Conservation (phyloP, 2,888 invertebrate genomes). For the Gisinianus flammeolus region DNA sequence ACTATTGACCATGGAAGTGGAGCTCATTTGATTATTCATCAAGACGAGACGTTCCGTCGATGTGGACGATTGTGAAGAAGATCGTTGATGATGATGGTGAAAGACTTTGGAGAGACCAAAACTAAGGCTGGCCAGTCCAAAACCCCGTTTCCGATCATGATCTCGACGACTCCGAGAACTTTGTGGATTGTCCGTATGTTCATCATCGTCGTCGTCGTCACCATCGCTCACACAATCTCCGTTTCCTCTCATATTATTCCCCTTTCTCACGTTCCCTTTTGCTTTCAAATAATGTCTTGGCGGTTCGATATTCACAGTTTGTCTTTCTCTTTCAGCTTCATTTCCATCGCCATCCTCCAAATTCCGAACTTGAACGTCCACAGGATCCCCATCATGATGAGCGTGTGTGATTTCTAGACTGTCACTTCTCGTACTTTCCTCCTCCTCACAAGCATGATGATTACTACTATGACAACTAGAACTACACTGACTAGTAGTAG, state of each 20-base stretch:
- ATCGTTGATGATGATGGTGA: slow-evolving; percentile 35
- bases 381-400: neutral
- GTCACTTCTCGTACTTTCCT: neutral
- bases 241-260: slow-evolving; percentile 1
- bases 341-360: neutral
- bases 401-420: neutral
- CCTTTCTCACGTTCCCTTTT: neutral
- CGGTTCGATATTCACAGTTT: neutral
- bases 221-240: neutral
- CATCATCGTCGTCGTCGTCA: slow-evolving; percentile 28
- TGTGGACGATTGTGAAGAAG: slow-evolving; percentile 36
- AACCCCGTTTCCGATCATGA: slow-evolving; percentile 39
- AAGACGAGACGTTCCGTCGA: slow-evolving; percentile 42
- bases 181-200: neutral
- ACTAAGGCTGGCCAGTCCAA: slow-evolving; percentile 45
- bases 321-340: neutral
- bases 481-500: neutral
- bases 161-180: neutral
- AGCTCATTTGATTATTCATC: slow-evolving; percentile 44
- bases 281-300: neutral
- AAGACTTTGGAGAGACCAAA: slow-evolving; percentile 41
- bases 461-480: neutral
- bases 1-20: neutral
- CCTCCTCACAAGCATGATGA: neutral
- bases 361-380: neutral